Evolutionary conservation across 1,140 invertebrate genomes (phyloP).

Genomic region (Onthophagus taurus): DNA sequence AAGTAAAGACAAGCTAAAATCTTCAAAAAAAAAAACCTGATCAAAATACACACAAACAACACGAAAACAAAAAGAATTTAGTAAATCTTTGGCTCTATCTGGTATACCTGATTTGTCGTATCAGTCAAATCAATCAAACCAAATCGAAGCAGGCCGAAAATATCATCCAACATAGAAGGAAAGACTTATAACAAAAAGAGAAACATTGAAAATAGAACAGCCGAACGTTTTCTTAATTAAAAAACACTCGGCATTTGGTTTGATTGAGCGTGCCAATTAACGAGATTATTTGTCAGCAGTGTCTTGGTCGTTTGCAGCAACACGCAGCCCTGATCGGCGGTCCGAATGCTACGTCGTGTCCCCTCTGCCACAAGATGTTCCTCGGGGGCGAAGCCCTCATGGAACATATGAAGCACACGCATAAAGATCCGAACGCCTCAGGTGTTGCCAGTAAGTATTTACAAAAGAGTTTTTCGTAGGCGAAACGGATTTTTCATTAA

Average conservation of each 20-base stretch:
- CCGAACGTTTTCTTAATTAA: no score
- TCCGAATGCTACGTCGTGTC: slow-evolving; percentile 80
- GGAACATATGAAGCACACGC: slow-evolving; percentile 91
- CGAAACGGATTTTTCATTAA: background rate
- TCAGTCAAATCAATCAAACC: background rate
- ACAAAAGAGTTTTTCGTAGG: no score
- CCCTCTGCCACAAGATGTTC: slow-evolving; percentile 88
- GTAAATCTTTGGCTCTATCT: background rate
- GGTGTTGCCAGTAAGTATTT: slow-evolving; percentile 81
- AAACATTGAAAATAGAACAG: background rate
- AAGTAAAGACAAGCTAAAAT: no score
- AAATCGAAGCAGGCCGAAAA: background rate
- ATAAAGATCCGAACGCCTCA: slow-evolving; percentile 83
- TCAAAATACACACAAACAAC: no score
- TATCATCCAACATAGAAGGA: background rate
- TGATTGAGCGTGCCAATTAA: slow-evolving; percentile 30
- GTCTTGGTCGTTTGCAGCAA: slow-evolving; percentile 67
- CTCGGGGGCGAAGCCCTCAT: slow-evolving; percentile 79
- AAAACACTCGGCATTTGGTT: slow-evolving; percentile 18
- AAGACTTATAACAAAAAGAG: background rate
- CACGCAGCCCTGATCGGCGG: slow-evolving; percentile 84
- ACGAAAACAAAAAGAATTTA: background rate
- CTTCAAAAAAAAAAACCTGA: no score
- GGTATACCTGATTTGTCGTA: background rate
- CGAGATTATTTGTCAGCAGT: slow-evolving; percentile 37